Conservation (phyloP, 2,888 invertebrate species). For the Hyalella azteca region DNA sequence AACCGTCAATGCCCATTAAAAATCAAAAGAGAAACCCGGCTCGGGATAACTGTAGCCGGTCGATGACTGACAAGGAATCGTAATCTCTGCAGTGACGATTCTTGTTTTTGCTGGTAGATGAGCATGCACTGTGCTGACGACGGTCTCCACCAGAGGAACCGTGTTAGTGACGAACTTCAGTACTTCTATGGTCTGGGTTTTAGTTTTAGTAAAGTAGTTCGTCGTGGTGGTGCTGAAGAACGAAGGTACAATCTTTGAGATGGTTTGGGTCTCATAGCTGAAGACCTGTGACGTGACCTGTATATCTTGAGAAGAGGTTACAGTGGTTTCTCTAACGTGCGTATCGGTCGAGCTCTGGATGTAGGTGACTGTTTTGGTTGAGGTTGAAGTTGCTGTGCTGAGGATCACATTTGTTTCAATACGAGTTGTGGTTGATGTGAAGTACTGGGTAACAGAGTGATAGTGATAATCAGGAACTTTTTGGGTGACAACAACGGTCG, state of each 20-base stretch:
- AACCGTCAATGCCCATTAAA: too few species aligned
- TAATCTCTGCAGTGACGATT: background rate
- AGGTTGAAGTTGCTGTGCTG: background rate
- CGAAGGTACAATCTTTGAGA: background rate
- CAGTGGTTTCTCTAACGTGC: slow-evolving; percentile 8
- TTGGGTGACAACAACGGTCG: background rate
- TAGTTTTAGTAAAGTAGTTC: background rate
- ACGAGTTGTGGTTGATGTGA: background rate
- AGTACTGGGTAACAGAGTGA: background rate
- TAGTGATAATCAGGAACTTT: slow-evolving; percentile 6
- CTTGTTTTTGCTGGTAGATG: background rate
- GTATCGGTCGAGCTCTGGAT: slow-evolving; percentile 5
- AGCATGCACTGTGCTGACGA: background rate
- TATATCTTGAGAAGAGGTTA: background rate
- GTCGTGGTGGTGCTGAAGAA: slow-evolving; percentile 20
- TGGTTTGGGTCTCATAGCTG: background rate
- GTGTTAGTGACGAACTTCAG: background rate
- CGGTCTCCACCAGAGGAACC: background rate
- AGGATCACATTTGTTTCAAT: background rate
- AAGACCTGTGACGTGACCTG: background rate
- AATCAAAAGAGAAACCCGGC: background rate
- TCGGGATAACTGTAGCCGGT: background rate
- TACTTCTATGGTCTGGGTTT: background rate
- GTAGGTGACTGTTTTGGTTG: background rate
- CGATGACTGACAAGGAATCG: background rate